Base-by-base conservation (phyloP, 2,797 vertebrate species). In the Acanthis flammea region DNA sequence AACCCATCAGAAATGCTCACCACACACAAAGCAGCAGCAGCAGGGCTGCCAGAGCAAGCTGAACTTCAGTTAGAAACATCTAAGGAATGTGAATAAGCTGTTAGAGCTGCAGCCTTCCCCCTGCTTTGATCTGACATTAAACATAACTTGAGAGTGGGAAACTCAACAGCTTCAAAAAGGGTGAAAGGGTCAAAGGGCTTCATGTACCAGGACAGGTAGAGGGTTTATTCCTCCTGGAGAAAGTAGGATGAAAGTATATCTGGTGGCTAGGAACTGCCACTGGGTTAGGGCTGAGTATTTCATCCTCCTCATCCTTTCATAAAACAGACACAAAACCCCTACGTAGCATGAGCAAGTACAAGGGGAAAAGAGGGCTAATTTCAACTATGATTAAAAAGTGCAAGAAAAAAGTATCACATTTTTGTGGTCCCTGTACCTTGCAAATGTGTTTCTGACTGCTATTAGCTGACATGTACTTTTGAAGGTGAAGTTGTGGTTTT, bases 21-120 rank as follows among this genome's bases (percentile, higher is more conserved):
- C 73, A 91, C 75, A 91, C 78, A 77, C 42, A 15, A 85, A 86
- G 78, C 42, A 85, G 75, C 48, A 89, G 74, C 83, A 86, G 88
- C 21, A 4, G 74, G 86, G 57, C 75, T 92, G 47, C 86, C 83
- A 91, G 76, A 79, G 81, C 42, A 94, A 95, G 54, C 61, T 90
- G 77, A 85, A 92, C 67, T 95, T 95, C 74, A 57, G 77, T 77
- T 77, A 85, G 78, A 94, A 90, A 77, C 79, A 89, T 89, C 90
- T 94, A 77, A 96, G 74, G 92, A 66, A 78, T 91, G 86, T 39
- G 79, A 95, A 88, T 63, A 84, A 90, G 37, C 60, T 76, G 67
- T 37, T 62, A 77, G 53, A 91, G 48, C 80, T 57, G 66, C 74
- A 90, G 53, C 74, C 79, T 95, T 88, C 80, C 65, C 55, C 72